phyloP scores from a whole-genome alignment of 2,113 vertebrate genomes.

The Tetrax tetrax region DNA sequence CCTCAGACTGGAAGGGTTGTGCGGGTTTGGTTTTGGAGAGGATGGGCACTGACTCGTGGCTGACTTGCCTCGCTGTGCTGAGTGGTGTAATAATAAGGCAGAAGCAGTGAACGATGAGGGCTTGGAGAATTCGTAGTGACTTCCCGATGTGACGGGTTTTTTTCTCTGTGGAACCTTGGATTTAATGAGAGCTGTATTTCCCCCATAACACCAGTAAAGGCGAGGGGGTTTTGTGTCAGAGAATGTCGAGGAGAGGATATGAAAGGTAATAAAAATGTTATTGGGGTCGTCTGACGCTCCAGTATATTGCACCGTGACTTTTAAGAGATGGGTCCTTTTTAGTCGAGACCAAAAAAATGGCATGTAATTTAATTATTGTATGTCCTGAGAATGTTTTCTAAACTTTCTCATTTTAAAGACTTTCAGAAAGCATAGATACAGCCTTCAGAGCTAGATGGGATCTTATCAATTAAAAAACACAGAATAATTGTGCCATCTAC shows the following conservation, averaged over 20 bases:
- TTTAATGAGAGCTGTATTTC: neutral
- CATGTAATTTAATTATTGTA: neutral
- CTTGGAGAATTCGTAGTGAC: neutral
- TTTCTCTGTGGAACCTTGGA: neutral
- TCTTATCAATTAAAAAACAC: neutral
- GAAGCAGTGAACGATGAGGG: neutral
- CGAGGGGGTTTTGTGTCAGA: neutral
- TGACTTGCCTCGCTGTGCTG: slow-evolving; percentile 14
- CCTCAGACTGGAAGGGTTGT: neutral
- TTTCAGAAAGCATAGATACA: neutral
- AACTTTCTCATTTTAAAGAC: neutral
- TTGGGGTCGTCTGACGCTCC: neutral
- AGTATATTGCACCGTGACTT: neutral
- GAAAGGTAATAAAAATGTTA: neutral
- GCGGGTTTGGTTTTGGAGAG: slow-evolving; percentile 18
- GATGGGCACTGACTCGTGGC: neutral
- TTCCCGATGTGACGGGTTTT: accelerated
- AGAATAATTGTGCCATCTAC: neutral
- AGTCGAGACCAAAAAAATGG: neutral
- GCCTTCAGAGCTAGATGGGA: neutral
- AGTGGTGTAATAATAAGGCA: neutral
- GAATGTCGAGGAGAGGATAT: neutral
- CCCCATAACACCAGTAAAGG: neutral
- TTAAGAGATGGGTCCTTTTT: neutral
- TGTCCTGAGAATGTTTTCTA: neutral